Conservation (phyloP, 2,113 vertebrate species). For the Ochotona princeps region DNA sequence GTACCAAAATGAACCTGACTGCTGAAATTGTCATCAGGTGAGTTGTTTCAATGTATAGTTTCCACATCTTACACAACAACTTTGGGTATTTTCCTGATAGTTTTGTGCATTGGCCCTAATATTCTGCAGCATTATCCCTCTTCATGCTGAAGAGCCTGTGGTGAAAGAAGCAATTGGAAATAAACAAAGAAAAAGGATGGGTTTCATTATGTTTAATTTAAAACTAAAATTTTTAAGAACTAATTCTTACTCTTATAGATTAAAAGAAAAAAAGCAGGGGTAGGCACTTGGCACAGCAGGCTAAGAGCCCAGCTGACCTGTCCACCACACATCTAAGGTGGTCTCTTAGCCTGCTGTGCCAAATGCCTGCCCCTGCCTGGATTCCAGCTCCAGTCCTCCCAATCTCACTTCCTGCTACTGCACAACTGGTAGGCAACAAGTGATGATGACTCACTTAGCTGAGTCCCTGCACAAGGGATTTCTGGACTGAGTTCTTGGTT, state of each 20-base stretch:
- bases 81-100: neutral
- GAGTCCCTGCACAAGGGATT: too few relatives aligned
- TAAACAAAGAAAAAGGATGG: neutral
- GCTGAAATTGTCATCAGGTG: neutral
- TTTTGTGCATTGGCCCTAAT: neutral
- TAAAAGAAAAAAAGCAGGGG: neutral
- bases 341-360: too few relatives aligned
- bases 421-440: too few relatives aligned
- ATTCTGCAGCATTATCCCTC: neutral
- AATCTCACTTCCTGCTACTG: too few relatives aligned
- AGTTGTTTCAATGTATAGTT: neutral
- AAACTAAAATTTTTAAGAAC: neutral
- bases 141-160: neutral
- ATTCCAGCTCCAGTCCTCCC: too few relatives aligned
- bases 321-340: too few relatives aligned
- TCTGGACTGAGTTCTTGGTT: too few relatives aligned
- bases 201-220: neutral
- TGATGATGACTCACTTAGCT: too few relatives aligned
- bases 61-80: neutral
- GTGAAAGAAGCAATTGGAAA: neutral
- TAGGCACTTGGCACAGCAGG: too few relatives aligned
- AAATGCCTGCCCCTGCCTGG: too few relatives aligned
- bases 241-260: neutral
- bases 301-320: too few relatives aligned
- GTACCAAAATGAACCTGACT: neutral